Evolutionary conservation across 2,888 invertebrate species (phyloP).

Genomic region (Heliconius charithonia): DNA sequence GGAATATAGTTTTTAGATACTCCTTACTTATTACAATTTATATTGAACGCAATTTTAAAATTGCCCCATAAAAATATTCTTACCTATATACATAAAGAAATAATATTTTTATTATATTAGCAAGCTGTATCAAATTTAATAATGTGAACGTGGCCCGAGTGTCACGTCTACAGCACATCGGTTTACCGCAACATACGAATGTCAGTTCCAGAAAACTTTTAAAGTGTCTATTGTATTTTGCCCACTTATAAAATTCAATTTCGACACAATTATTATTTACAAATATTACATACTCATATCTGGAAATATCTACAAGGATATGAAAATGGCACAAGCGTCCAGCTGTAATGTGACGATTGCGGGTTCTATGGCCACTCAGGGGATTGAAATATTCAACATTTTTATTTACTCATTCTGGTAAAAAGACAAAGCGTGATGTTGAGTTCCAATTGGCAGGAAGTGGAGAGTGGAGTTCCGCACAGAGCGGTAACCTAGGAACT

Average conservation of each 20-base stretch:
- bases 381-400: no score
- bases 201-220: conserved; percentile 52
- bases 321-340: no score
- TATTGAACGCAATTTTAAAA: not conserved
- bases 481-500: no score
- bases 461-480: no score
- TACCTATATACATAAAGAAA: not conserved
- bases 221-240: conserved; percentile 1
- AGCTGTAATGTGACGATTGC: no score
- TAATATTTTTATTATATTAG: conserved; percentile 8
- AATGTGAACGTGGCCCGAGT: conserved; percentile 51
- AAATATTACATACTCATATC: no score
- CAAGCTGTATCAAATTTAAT: conserved; percentile 26
- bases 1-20: no score
- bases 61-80: not conserved
- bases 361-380: no score
- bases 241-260: conserved; percentile 5
- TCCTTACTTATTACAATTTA: not conserved
- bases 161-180: conserved; percentile 54
- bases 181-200: conserved; percentile 57
- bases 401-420: no score
- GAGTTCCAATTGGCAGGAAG: no score
- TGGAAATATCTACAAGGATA: no score
- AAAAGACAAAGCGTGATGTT: no score
- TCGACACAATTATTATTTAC: not conserved